These are phyloP conservation scores for Athrips mouffetella DNA, from an alignment of 2,888 invertebrate species.

Conservation along the genomic window DNA sequence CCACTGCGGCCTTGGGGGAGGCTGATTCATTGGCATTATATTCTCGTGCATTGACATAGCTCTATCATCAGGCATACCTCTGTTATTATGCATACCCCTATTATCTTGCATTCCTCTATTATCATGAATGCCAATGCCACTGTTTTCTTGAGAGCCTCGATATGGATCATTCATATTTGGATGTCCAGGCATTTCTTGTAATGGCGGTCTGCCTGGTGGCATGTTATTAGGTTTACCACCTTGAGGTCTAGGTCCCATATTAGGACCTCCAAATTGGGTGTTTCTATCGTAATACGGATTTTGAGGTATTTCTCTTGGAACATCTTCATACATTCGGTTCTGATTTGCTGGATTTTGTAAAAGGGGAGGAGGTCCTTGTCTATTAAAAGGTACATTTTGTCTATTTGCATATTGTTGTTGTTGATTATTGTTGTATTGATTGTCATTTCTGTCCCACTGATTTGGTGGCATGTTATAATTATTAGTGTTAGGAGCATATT, in stretches of 20 bases:
- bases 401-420: slow-evolving; percentile 37
- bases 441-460: slow-evolving; percentile 43
- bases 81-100: not conserved
- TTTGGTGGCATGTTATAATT: slow-evolving; percentile 26
- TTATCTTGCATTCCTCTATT: slow-evolving; percentile 17
- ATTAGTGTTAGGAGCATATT: not conserved
- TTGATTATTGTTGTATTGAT: slow-evolving; percentile 27
- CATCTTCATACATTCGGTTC: slow-evolving; percentile 32
- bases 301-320: slow-evolving; percentile 30
- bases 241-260: slow-evolving; percentile 23
- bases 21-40: slow-evolving; percentile 19
- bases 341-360: slow-evolving; percentile 33
- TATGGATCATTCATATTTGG: slow-evolving; percentile 32
- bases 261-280: slow-evolving; percentile 42
- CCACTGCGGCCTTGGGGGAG: slow-evolving; percentile 45
- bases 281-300: slow-evolving; percentile 43
- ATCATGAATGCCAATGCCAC: slow-evolving; percentile 22
- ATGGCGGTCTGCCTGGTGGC: slow-evolving; percentile 30
- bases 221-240: slow-evolving; percentile 31
- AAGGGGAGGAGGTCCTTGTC: slow-evolving; percentile 29
- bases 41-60: slow-evolving; percentile 9
- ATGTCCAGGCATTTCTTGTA: slow-evolving; percentile 32
- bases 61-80: not conserved
- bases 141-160: slow-evolving; percentile 27
- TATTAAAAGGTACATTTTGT: slow-evolving; percentile 36